Evolutionary conservation across 2,888 invertebrate genomes (phyloP).

Genomic region (Zelleria hepariella): DNA sequence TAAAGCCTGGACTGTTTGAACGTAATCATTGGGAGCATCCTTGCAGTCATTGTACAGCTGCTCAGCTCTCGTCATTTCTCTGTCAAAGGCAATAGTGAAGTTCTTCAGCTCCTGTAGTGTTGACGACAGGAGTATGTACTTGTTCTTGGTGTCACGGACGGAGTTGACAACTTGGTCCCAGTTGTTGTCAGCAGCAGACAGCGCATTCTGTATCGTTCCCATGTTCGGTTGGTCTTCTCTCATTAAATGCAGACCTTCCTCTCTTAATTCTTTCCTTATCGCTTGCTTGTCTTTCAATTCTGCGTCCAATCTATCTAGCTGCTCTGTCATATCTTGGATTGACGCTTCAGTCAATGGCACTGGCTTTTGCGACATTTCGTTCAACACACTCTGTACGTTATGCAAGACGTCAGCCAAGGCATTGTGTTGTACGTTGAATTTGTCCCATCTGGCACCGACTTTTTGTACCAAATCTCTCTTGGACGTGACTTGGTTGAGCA

Average conservation of each 20-base stretch:
- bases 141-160: constrained; percentile 81
- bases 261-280: constrained; percentile 80
- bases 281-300: constrained; percentile 73
- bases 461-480: constrained; percentile 79
- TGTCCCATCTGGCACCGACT: constrained; percentile 81
- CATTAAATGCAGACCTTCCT: constrained; percentile 84
- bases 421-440: constrained; percentile 82
- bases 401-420: constrained; percentile 77
- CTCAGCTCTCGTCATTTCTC: constrained; percentile 79
- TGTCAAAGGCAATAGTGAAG: constrained; percentile 77
- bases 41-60: constrained; percentile 75
- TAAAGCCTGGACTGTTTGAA: constrained; percentile 78
- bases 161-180: constrained; percentile 85
- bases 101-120: constrained; percentile 83
- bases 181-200: constrained; percentile 82
- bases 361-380: constrained; percentile 68
- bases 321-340: constrained; percentile 62
- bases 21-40: constrained; percentile 79
- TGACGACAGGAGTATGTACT: constrained; percentile 79
- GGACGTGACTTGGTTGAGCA: constrained; percentile 76
- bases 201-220: constrained; percentile 83
- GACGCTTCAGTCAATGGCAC: constrained; percentile 58
- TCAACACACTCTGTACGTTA: constrained; percentile 68
- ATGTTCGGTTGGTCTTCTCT: constrained; percentile 86
- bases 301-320: constrained; percentile 68